Evolutionary conservation across 92 coral and sea anemone species (phyloP).

Genomic region (Actinostola sp.): DNA sequence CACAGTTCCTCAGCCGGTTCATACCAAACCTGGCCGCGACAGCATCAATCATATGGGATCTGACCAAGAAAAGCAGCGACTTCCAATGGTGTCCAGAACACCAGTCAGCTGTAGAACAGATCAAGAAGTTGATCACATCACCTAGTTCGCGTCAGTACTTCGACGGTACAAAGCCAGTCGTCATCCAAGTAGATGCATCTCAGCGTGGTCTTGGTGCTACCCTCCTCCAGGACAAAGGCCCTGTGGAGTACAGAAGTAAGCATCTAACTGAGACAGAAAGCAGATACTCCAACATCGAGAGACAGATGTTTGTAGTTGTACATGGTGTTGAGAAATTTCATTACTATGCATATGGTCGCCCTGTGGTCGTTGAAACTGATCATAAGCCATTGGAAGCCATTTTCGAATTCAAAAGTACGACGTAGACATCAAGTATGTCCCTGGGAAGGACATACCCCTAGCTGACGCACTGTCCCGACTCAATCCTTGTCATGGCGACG

Average conservation of each 20-base stretch:
- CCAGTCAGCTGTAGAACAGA: too few relatives aligned
- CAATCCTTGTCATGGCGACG: conserved; percentile 61
- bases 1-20: conserved; percentile 62
- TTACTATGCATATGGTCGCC: too few relatives aligned
- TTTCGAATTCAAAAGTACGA: too few relatives aligned
- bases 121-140: too few relatives aligned
- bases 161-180: conserved; percentile 60
- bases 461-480: conserved; percentile 62
- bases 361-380: too few relatives aligned
- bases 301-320: too few relatives aligned
- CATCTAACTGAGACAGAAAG: conserved; percentile 62
- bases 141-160: conserved; percentile 47
- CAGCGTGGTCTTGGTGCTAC: too few relatives aligned
- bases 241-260: too few relatives aligned
- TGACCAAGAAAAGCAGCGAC: conserved; percentile 51
- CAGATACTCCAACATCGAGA: conserved; percentile 66
- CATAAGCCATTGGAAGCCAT: too few relatives aligned
- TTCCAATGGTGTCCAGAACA: conserved; percentile 57
- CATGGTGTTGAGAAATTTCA: too few relatives aligned
- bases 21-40: conserved; percentile 52
- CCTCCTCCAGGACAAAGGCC: too few relatives aligned
- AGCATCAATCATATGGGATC: conserved; percentile 63
- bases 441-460: conserved; percentile 60
- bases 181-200: conserved; percentile 68
- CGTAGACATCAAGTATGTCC: too few relatives aligned